Conservation (phyloP, 2,113 vertebrate species). For the Phalacrocorax carbo region DNA sequence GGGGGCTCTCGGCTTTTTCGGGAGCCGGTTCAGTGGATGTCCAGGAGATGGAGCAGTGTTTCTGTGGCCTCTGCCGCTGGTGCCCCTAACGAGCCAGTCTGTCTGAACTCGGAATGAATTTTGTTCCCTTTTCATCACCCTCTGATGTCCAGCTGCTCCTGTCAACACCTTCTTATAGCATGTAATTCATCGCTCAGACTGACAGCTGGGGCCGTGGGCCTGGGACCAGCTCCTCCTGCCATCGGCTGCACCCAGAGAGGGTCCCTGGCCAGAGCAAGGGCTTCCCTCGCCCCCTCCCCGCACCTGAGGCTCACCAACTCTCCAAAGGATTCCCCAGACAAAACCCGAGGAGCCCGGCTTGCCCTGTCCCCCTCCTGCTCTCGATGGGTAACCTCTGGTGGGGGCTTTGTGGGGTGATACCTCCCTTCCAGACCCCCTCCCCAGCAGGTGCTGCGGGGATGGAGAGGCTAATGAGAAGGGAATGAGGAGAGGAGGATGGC, state of each 20-base stretch:
- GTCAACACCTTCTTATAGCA: constrained; percentile 96
- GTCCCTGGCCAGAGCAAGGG: constrained; percentile 56
- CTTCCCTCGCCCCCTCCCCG: constrained; percentile 5
- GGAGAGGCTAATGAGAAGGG: neutral
- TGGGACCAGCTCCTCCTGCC: constrained; percentile 87
- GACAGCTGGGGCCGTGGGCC: constrained; percentile 91
- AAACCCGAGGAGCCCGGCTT: neutral
- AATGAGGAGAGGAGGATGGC: neutral
- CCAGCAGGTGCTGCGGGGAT: neutral
- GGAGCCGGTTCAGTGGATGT: constrained; percentile 23
- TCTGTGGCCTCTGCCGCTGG: constrained; percentile 47
- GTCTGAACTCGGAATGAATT: constrained; percentile 87
- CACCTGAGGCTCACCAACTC: constrained; percentile 59
- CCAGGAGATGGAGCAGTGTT: constrained; percentile 75
- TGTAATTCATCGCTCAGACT: constrained; percentile 91
- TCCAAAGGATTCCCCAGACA: constrained; percentile 28
- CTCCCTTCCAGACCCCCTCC: neutral
- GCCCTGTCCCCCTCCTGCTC: neutral
- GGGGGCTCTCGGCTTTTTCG: neutral
- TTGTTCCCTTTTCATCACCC: constrained; percentile 91
- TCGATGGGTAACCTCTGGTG: neutral
- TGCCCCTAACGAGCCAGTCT: constrained; percentile 79
- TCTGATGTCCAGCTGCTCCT: constrained; percentile 95
- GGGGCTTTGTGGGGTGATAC: no score
- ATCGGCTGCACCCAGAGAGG: constrained; percentile 78